phyloP scores from a whole-genome alignment of 2,113 vertebrate species.

The Semnornis frantzii region DNA sequence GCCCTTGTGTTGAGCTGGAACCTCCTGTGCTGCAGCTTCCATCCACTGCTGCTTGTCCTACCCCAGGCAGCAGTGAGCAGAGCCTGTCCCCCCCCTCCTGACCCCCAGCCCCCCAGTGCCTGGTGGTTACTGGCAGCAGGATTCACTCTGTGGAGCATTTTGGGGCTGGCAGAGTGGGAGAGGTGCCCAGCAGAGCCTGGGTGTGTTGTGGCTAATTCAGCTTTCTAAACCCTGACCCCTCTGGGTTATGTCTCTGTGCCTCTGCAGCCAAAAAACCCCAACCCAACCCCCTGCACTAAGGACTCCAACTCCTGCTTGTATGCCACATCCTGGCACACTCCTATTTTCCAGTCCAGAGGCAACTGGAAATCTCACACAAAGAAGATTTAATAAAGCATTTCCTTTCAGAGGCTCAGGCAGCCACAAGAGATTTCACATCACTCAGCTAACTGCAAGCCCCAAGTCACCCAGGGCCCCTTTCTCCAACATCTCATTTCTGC shows the following conservation, averaged over 20 bases:
- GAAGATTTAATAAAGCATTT: slow-evolving; percentile 68
- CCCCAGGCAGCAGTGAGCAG: too few species aligned
- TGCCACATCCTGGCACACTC: slow-evolving; percentile 29
- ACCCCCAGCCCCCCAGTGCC: background rate
- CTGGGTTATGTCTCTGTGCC: background rate
- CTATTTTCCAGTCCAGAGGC: slow-evolving; percentile 59
- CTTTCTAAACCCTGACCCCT: background rate
- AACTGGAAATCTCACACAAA: slow-evolving; percentile 53
- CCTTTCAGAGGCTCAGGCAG: slow-evolving; percentile 50
- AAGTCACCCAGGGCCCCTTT: slow-evolving; percentile 12
- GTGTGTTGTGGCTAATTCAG: background rate
- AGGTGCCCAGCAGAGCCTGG: background rate
- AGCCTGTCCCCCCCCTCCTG: too few species aligned
- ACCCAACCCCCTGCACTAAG: background rate
- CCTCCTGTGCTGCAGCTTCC: too few species aligned
- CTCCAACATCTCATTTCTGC: slow-evolving; percentile 38
- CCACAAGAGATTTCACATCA: slow-evolving; percentile 49
- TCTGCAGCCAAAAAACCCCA: background rate
- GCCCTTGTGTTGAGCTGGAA: too few species aligned
- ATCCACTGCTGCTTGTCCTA: too few species aligned
- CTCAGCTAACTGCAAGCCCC: slow-evolving; percentile 46
- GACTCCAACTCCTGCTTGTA: slow-evolving; percentile 14
- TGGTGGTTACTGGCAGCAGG: too few species aligned
- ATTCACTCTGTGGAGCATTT: background rate
- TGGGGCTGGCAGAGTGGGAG: background rate